Evolutionary conservation across 2,797 vertebrate species (phyloP).

Genomic region (Epinephelus awoara): DNA sequence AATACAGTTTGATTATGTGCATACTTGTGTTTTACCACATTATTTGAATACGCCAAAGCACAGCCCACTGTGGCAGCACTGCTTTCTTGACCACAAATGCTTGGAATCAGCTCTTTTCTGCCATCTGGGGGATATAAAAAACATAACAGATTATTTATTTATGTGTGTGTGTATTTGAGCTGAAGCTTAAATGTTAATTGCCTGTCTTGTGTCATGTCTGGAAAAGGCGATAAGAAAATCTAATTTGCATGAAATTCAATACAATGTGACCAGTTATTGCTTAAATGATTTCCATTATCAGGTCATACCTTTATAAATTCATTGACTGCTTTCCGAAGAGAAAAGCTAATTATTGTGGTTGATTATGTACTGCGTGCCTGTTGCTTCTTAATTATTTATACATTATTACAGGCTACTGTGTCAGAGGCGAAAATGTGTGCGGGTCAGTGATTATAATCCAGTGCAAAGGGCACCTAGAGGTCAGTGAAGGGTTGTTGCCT

Average conservation of each 20-base stretch:
- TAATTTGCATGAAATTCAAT: conserved; percentile 29
- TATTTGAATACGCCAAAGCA: neutral
- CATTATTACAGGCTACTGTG: neutral
- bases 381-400: neutral
- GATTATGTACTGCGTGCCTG: neutral
- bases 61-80: neutral
- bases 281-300: conserved; percentile 14
- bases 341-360: neutral
- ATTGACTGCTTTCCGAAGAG: neutral
- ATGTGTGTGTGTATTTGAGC: neutral
- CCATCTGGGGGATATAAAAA: conserved; percentile 62
- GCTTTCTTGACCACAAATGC: neutral
- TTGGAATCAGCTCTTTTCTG: conserved; percentile 38
- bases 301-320: neutral
- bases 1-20: neutral
- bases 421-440: neutral
- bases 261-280: conserved; percentile 15
- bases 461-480: conserved; percentile 3
- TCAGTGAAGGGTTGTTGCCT: conserved; percentile 9
- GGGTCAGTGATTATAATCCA: conserved; percentile 1
- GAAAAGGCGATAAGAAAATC: conserved; percentile 42
- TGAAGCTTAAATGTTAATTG: conserved; percentile 29
- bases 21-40: neutral
- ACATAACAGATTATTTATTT: neutral
- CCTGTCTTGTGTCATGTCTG: neutral